Conservation (phyloP, 2,888 invertebrate species). For the Conus canariensis region DNA sequence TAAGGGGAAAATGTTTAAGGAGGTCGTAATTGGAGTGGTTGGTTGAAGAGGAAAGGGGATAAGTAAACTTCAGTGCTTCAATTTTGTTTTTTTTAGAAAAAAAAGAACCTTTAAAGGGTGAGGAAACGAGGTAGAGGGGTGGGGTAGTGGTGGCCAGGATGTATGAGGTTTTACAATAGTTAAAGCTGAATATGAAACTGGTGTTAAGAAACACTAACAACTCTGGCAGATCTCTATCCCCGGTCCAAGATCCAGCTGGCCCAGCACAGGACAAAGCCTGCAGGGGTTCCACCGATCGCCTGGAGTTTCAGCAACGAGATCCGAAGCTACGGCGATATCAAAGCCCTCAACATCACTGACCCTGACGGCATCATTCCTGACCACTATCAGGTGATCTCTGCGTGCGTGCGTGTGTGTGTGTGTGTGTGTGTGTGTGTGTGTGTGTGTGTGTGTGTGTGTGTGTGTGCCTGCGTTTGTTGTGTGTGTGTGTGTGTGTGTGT, state of each 20-base stretch:
- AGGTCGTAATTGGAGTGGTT: too few species aligned
- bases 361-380: slow-evolving; percentile 63
- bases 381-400: slow-evolving; percentile 42
- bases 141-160: too few species aligned
- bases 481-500: background rate
- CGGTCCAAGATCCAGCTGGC: slow-evolving; percentile 54
- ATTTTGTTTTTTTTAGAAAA: too few species aligned
- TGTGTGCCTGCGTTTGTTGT: background rate
- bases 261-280: slow-evolving; percentile 59
- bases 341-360: slow-evolving; percentile 55
- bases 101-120: too few species aligned
- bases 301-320: slow-evolving; percentile 62
- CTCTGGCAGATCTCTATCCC: slow-evolving; percentile 49
- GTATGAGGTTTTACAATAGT: too few species aligned
- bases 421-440: background rate
- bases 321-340: slow-evolving; percentile 55
- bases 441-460: slow-evolving; percentile 20
- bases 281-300: slow-evolving; percentile 60
- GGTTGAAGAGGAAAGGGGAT: too few species aligned
- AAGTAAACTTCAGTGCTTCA: too few species aligned
- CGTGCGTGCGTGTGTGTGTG: background rate
- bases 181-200: too few species aligned
- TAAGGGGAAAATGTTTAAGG: too few species aligned
- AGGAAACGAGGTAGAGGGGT: too few species aligned
- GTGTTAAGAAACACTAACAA: too few species aligned